Evolutionary conservation across 2,113 vertebrate genomes (phyloP).

Genomic region (Hemichromis elongatus): DNA sequence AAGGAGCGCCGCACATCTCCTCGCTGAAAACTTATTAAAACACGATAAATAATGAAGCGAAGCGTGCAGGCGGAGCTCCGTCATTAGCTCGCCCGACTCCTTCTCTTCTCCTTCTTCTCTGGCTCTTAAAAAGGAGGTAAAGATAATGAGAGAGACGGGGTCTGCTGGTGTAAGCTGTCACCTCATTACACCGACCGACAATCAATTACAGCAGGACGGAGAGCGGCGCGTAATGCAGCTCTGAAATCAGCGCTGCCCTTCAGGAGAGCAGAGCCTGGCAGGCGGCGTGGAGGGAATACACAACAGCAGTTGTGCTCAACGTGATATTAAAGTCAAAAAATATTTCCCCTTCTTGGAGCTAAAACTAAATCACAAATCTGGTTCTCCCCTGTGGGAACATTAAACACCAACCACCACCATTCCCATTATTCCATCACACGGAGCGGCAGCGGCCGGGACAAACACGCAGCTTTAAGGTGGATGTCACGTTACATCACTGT

Average conservation of each 20-base stretch:
- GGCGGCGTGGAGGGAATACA: background rate
- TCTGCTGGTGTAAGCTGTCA: conserved; percentile 60
- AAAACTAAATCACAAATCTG: background rate
- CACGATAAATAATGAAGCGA: conserved; percentile 65
- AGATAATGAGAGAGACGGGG: conserved; percentile 56
- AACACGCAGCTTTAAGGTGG: background rate
- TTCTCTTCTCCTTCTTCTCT: background rate
- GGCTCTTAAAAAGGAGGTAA: conserved; percentile 55
- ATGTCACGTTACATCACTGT: background rate
- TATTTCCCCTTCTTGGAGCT: background rate
- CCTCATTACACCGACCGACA: conserved; percentile 60
- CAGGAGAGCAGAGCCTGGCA: background rate
- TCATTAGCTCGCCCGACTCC: conserved; percentile 40
- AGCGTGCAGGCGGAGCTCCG: conserved; percentile 39
- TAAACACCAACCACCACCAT: background rate
- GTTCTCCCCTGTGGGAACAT: background rate
- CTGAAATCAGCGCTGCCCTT: background rate
- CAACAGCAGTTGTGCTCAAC: background rate
- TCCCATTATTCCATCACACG: background rate
- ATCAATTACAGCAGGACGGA: conserved; percentile 48
- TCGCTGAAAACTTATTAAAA: conserved; percentile 50
- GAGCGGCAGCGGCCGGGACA: background rate
- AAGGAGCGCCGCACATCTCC: background rate
- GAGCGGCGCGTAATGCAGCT: background rate
- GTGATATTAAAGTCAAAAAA: background rate